Percentiles rank a stretch among this genome's conserved stretches.
Conservation (phyloP, 2,797 vertebrate species). For the Thaleichthys pacificus region DNA sequence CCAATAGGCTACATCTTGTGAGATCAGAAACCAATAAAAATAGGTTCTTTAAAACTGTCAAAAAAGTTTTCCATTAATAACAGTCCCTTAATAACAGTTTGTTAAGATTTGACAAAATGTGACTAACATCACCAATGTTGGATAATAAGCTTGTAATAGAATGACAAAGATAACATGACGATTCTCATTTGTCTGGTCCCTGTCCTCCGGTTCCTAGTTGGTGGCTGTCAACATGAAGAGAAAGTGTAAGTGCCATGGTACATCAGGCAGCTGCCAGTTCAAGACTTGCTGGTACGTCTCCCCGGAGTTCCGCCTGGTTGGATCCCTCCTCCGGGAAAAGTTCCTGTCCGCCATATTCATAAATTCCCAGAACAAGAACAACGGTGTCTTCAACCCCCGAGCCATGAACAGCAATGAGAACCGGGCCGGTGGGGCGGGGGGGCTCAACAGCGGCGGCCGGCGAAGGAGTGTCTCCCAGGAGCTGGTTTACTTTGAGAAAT, state of each 20-base stretch:
- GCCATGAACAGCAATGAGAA: slow-evolving; percentile 48
- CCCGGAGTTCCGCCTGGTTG: slow-evolving; percentile 86
- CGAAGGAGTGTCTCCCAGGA: slow-evolving; percentile 81
- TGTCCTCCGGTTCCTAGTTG: slow-evolving; percentile 66
- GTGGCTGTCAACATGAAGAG: slow-evolving; percentile 90
- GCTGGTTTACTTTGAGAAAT: slow-evolving; percentile 92
- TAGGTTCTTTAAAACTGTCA: not conserved
- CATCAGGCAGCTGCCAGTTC: slow-evolving; percentile 93
- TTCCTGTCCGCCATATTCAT: slow-evolving; percentile 86
- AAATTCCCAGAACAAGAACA: slow-evolving; percentile 92
- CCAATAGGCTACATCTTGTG: not conserved
- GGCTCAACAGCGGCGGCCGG: slow-evolving; percentile 59
- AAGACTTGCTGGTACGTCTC: slow-evolving; percentile 93
- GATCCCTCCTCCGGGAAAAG: slow-evolving; percentile 82
- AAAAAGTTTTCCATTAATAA: too few relatives aligned
- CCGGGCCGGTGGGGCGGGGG: slow-evolving; percentile 37
- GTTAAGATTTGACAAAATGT: too few relatives aligned
- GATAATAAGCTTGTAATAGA: too few relatives aligned
- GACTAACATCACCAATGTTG: not conserved
- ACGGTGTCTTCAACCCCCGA: slow-evolving; percentile 85
- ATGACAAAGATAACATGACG: too few relatives aligned
- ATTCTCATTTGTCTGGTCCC: not conserved
- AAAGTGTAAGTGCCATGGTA: slow-evolving; percentile 92
- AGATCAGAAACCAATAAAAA: not conserved
- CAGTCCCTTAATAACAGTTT: too few relatives aligned